Evolutionary conservation across 2,797 vertebrate genomes (phyloP), one percentile per base, ranked within the genome.

Genomic region (Cygnus olor): DNA sequence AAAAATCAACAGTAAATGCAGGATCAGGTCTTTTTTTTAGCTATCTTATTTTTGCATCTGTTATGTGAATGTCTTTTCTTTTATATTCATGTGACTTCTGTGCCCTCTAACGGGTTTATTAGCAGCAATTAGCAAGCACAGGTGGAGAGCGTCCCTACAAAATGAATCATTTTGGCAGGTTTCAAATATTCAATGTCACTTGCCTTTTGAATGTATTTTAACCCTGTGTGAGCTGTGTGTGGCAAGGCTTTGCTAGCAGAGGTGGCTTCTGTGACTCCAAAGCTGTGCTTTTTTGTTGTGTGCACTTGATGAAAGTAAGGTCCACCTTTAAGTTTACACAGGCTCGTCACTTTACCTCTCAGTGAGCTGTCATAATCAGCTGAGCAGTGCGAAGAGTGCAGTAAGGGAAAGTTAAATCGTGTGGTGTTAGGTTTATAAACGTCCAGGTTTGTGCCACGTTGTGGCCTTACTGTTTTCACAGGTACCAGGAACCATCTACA

Each of bases 31-130:
- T 22, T 19, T 56, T 56, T 53, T 70, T 21, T 8, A 36, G 11
- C 21, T 4, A 8, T 21, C 56, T 28, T 45, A 42, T 65, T 76
- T 83, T 72, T 73, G 53, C 5, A 47, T 71, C 21, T 60, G 28
- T 61, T 70, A 30, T 15, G 3, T 18, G 15, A 53, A 19, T 36
- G 3, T 14, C 4, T 69, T 32, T 85, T 8, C 28, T 91, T 51
- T 54, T 2, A 0, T 7, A 21, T 28, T 87, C 8, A 4, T 38
- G 2, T 4, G 14, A 42, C 7, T 44, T 53, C 10, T 70, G 15
- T 47, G 21, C 8, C 5, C 40, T 66, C 27, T 88, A 65, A 88
- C 18, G 9, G 53, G 2, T 15, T 80, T 42, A 27, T 56, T 56
- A 57, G 44, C 20, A 36, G 58, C 40, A 42, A 66, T 66, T 65